These are phyloP conservation scores for Venturia canescens DNA, from an alignment of 1,140 invertebrate species.

Conservation along the genomic window DNA sequence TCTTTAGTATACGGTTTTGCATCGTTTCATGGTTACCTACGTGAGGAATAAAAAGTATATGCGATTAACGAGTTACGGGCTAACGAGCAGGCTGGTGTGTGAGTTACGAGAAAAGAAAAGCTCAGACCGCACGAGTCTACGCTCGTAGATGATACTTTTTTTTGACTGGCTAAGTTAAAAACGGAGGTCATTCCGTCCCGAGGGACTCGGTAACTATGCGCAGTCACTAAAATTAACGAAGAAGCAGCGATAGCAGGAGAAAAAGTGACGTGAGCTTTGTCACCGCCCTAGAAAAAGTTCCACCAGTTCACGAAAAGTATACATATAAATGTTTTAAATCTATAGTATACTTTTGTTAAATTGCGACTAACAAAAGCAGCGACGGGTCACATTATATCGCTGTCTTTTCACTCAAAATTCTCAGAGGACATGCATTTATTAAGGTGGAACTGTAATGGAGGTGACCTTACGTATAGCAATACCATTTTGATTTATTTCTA, in stretches of 20 bases:
- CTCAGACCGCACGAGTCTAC: background rate
- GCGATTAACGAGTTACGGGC: background rate
- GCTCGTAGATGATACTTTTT: background rate
- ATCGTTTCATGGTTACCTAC: background rate
- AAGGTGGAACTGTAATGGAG: too few species aligned
- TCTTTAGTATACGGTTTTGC: background rate
- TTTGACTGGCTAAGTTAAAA: background rate
- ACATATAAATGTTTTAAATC: background rate
- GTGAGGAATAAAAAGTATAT: background rate
- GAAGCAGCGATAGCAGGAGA: background rate
- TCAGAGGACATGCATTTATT: background rate
- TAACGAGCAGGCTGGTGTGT: conserved; percentile 10
- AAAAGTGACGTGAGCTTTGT: background rate
- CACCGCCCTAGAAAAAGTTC: background rate
- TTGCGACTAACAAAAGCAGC: background rate
- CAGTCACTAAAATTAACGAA: conserved; percentile 17
- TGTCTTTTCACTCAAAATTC: background rate
- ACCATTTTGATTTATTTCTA: too few species aligned
- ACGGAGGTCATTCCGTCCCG: conserved; percentile 11
- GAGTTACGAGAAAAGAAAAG: background rate
- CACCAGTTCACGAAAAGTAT: background rate
- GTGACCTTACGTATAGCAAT: too few species aligned
- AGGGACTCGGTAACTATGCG: background rate
- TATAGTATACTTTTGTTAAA: background rate
- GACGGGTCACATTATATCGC: background rate